Percentiles rank a stretch among this genome's conserved stretches.
These are phyloP conservation scores for Frieseomelitta varia DNA, from an alignment of 1,140 invertebrate species.

Conservation along the genomic window DNA sequence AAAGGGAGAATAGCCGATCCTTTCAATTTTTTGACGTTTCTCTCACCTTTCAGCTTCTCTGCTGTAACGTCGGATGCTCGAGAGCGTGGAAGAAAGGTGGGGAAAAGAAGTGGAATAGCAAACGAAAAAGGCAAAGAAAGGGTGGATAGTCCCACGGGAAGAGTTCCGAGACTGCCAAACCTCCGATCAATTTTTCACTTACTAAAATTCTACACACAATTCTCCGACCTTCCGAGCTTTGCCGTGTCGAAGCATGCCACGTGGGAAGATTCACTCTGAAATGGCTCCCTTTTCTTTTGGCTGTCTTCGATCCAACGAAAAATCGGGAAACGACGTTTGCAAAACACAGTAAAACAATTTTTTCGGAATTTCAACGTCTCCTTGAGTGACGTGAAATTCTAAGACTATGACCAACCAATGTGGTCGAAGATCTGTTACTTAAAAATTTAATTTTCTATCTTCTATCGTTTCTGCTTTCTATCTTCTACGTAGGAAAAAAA, in stretches of 20 bases:
- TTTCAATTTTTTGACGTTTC: no score
- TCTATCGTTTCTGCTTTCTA: no score
- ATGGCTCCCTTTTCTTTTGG: neutral
- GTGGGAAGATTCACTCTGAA: slow-evolving; percentile 21
- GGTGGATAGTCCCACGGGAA: slow-evolving; percentile 45
- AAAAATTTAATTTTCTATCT: no score
- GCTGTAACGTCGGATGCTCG: no score
- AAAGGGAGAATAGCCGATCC: neutral
- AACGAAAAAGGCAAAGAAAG: slow-evolving; percentile 7
- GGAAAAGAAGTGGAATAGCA: neutral
- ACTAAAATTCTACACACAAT: slow-evolving; percentile 51
- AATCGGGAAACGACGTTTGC: neutral
- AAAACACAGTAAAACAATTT: neutral
- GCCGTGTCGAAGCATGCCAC: slow-evolving; percentile 40
- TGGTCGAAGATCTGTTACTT: no score
- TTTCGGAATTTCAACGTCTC: neutral
- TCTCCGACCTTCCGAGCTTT: slow-evolving; percentile 47
- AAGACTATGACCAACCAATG: neutral
- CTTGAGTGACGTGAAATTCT: neutral
- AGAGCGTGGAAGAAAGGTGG: neutral
- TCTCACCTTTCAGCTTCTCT: neutral
- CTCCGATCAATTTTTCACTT: slow-evolving; percentile 72
- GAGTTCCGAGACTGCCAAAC: slow-evolving; percentile 50
- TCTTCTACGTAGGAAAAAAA: no score
- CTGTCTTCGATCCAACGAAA: neutral